These are phyloP conservation scores for Orius laevigatus DNA, from an alignment of 1,140 invertebrate species.

Conservation along the genomic window DNA sequence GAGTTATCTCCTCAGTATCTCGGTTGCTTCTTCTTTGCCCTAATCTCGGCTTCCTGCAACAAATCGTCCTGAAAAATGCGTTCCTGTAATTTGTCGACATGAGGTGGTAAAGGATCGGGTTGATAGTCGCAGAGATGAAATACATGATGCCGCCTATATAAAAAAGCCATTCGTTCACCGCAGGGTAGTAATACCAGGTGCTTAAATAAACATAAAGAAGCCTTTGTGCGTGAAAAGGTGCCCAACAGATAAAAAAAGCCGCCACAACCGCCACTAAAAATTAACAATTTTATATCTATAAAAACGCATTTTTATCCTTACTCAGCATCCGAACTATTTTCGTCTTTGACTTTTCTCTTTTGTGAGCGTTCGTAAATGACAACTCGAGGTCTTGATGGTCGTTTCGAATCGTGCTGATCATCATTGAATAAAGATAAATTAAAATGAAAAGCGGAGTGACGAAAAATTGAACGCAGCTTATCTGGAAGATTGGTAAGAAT, in stretches of 20 bases:
- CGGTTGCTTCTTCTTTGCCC: too few species aligned
- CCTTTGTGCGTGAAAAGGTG: slow-evolving; percentile 86
- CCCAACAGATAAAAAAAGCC: slow-evolving; percentile 94
- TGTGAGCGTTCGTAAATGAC: slow-evolving; percentile 22
- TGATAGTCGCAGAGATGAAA: slow-evolving; percentile 75
- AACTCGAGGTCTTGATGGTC: slow-evolving; percentile 38
- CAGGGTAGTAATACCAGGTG: slow-evolving; percentile 37
- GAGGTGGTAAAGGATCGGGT: slow-evolving; percentile 81
- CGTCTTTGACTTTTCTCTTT: slow-evolving; percentile 37
- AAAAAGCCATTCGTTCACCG: slow-evolving; percentile 63
- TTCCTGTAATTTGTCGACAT: slow-evolving; percentile 73
- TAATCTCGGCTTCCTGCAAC: too few species aligned
- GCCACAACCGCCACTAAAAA: slow-evolving; percentile 80
- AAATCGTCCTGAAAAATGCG: slow-evolving; percentile 37
- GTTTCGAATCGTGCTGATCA: not conserved
- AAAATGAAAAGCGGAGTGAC: slow-evolving; percentile 65
- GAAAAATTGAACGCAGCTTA: slow-evolving; percentile 71
- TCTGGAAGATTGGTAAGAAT: slow-evolving; percentile 50
- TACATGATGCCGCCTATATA: slow-evolving; percentile 65
- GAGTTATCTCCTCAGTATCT: too few species aligned
- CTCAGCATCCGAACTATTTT: slow-evolving; percentile 68
- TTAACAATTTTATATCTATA: slow-evolving; percentile 13
- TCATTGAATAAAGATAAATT: slow-evolving; percentile 32
- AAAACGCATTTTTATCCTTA: slow-evolving; percentile 30
- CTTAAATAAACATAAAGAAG: slow-evolving; percentile 55